Conservation (phyloP, 2,797 vertebrate species). For the Neoniphon sammara region DNA sequence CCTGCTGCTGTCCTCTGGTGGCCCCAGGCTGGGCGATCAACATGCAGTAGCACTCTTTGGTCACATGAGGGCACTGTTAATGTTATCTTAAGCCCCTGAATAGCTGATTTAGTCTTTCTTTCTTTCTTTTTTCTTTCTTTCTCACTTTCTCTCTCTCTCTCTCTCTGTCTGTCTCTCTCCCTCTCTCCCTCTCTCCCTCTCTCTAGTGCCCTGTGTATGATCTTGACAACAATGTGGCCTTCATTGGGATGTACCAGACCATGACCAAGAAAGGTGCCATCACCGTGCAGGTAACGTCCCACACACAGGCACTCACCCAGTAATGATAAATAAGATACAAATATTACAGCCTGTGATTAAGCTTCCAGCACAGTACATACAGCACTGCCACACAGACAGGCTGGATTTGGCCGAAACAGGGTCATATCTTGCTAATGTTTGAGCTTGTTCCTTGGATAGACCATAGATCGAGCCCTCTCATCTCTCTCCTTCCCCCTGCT, state of each 20-base stretch:
- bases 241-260: constrained; percentile 98
- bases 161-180: background rate
- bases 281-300: constrained; percentile 91
- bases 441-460: background rate
- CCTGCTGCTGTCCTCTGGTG: constrained; percentile 23
- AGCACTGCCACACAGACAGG: background rate
- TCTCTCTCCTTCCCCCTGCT: background rate
- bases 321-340: background rate
- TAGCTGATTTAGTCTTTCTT: too few relatives aligned
- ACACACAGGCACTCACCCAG: background rate
- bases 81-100: background rate
- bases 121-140: too few relatives aligned
- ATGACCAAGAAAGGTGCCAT: constrained; percentile 98
- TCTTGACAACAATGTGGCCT: constrained; percentile 98
- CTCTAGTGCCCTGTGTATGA: constrained; percentile 95
- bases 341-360: too few relatives aligned
- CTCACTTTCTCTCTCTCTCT: background rate
- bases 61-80: constrained; percentile 32
- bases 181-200: background rate
- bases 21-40: constrained; percentile 12
- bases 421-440: background rate
- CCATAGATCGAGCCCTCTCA: background rate
- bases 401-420: background rate
- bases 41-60: background rate
- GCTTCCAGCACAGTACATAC: background rate